phyloP scores from a whole-genome alignment of 2,113 vertebrate genomes.

The Campylomormyrus numenius region DNA sequence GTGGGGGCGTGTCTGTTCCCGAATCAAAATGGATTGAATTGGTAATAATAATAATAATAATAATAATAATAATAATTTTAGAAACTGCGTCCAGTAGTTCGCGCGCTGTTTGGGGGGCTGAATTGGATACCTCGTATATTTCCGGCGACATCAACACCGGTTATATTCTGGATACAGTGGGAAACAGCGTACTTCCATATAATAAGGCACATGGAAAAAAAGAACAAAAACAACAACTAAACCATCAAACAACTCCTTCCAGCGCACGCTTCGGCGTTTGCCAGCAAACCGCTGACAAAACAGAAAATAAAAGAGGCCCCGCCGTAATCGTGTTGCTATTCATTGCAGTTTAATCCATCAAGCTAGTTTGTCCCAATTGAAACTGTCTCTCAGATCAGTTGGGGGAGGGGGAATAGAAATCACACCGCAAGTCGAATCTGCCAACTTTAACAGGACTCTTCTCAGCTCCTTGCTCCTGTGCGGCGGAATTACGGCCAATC shows the following conservation, averaged over 20 bases:
- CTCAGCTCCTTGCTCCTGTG: conserved; percentile 40
- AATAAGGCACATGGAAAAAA: neutral
- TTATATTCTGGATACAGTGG: neutral
- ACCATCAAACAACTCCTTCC: neutral
- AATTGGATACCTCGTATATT: neutral
- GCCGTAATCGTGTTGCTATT: conserved; percentile 53
- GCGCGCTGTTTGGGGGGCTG: neutral
- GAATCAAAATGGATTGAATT: neutral
- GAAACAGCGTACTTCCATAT: neutral
- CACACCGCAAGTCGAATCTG: conserved; percentile 12
- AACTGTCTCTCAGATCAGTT: conserved; percentile 44
- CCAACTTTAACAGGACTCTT: conserved; percentile 47
- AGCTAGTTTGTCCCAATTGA: conserved; percentile 54
- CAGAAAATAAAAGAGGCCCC: conserved; percentile 35
- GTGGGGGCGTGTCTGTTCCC: neutral
- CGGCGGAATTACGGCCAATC: conserved; percentile 57
- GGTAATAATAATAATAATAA: neutral
- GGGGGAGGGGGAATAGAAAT: conserved; percentile 18
- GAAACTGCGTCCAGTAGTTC: neutral
- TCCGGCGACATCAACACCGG: neutral
- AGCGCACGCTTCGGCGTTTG: conserved; percentile 3
- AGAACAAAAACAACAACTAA: neutral
- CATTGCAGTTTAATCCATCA: conserved; percentile 56
- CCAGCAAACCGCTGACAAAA: conserved; percentile 43
- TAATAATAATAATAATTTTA: neutral